Percentiles rank a stretch among this genome's conserved stretches.
Evolutionary conservation across 2,797 vertebrate species (phyloP).

Genomic region (Chelidonichthys spinosus): DNA sequence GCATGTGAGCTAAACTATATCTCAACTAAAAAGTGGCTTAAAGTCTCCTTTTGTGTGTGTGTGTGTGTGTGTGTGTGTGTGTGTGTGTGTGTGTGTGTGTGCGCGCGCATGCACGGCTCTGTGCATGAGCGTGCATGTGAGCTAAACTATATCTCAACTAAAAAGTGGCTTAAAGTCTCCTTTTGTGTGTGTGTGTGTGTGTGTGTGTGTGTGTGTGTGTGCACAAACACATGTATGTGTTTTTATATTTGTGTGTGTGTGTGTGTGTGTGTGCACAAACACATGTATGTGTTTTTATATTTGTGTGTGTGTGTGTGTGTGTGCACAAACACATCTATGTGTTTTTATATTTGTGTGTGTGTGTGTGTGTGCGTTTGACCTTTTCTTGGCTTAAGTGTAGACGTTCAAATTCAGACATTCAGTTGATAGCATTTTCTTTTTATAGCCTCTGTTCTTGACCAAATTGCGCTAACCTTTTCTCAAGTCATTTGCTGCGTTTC

Average conservation of each 20-base stretch:
- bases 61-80: conserved; percentile 11
- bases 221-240: background rate
- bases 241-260: background rate
- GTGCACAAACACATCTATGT: too few relatives aligned
- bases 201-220: background rate
- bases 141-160: too few relatives aligned
- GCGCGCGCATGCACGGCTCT: background rate
- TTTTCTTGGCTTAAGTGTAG: conserved; percentile 72
- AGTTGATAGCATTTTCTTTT: conserved; percentile 70
- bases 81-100: background rate
- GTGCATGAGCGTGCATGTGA: too few relatives aligned
- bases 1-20: conserved; percentile 4
- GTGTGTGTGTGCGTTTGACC: conserved; percentile 58
- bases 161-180: too few relatives aligned
- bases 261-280: too few relatives aligned
- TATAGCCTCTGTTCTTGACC: conserved; percentile 68
- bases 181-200: conserved; percentile 4
- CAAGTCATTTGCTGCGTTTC: conserved; percentile 75
- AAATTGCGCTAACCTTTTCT: conserved; percentile 83
- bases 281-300: too few relatives aligned
- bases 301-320: conserved; percentile 5
- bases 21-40: conserved; percentile 7
- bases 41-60: conserved; percentile 8
- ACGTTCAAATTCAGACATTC: conserved; percentile 71
- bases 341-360: conserved; percentile 1